A percentile compares a stretch with the other conserved stretches of the same genome.
phyloP scores from a whole-genome alignment of 2,113 vertebrate genomes.

The Bubalus kerabau region DNA sequence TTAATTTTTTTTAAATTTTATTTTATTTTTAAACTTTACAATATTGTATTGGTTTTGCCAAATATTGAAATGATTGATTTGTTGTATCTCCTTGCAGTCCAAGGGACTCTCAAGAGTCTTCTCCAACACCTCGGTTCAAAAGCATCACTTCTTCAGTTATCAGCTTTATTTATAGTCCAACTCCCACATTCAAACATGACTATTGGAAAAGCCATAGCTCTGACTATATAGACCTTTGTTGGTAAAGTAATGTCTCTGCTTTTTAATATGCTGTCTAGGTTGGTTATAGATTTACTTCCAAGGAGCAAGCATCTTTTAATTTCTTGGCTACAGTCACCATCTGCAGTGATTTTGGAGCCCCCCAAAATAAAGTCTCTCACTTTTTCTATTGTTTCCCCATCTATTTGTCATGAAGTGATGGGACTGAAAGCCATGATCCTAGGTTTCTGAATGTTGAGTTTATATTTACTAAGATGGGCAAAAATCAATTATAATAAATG shows the following conservation, averaged over 20 bases:
- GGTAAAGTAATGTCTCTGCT: neutral
- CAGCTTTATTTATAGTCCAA: neutral
- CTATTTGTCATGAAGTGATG: neutral
- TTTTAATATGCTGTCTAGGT: neutral
- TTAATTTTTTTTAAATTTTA: too few relatives aligned
- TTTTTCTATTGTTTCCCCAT: neutral
- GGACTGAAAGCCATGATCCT: neutral
- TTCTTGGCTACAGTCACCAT: neutral
- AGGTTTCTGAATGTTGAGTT: neutral
- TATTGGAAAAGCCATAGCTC: neutral
- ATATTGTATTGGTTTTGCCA: too few relatives aligned
- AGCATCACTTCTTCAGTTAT: neutral
- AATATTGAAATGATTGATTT: neutral
- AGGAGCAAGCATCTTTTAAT: neutral
- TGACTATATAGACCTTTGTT: neutral
- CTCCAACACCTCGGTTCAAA: neutral
- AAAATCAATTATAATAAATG: neutral
- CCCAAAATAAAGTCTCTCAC: neutral
- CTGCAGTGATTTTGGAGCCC: neutral
- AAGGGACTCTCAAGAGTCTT: neutral
- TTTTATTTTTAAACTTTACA: too few relatives aligned
- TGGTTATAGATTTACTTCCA: neutral
- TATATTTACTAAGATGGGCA: neutral
- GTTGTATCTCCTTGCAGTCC: neutral
- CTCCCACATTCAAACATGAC: neutral